These are phyloP conservation scores for Pristionchus exspectatus DNA, from an alignment of 2,888 invertebrate species.

Conservation along the genomic window DNA sequence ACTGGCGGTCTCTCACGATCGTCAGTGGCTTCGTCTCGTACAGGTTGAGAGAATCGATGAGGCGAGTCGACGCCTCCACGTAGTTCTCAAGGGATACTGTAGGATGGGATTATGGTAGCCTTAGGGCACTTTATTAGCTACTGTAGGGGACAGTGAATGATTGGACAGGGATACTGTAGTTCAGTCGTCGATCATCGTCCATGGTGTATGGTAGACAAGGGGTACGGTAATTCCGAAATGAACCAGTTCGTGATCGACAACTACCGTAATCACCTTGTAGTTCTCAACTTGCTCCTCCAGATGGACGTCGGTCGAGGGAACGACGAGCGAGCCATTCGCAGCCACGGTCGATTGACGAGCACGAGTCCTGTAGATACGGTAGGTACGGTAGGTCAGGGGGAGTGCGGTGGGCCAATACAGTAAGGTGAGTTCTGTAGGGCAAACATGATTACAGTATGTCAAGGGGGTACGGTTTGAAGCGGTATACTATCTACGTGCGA, in stretches of 20 bases:
- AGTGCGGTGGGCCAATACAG: background rate
- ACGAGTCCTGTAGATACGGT: constrained; percentile 26
- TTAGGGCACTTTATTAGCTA: no score
- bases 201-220: background rate
- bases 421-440: background rate
- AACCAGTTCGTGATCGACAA: background rate
- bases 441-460: no score
- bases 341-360: background rate
- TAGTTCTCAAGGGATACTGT: background rate
- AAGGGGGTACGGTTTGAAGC: no score
- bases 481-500: background rate
- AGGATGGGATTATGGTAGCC: background rate
- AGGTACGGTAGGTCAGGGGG: background rate
- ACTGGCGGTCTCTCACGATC: constrained; percentile 4
- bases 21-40: constrained; percentile 36
- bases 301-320: background rate
- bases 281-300: constrained; percentile 24
- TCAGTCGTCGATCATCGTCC: background rate
- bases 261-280: constrained; percentile 31
- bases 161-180: background rate
- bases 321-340: background rate
- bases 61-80: constrained; percentile 17
- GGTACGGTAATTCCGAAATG: background rate
- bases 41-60: background rate
- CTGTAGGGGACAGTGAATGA: no score